Percentiles rank a stretch among this genome's conserved stretches.
These are phyloP conservation scores for Holacanthella duospinosa DNA, from an alignment of 2,888 invertebrate species.

Conservation along the genomic window DNA sequence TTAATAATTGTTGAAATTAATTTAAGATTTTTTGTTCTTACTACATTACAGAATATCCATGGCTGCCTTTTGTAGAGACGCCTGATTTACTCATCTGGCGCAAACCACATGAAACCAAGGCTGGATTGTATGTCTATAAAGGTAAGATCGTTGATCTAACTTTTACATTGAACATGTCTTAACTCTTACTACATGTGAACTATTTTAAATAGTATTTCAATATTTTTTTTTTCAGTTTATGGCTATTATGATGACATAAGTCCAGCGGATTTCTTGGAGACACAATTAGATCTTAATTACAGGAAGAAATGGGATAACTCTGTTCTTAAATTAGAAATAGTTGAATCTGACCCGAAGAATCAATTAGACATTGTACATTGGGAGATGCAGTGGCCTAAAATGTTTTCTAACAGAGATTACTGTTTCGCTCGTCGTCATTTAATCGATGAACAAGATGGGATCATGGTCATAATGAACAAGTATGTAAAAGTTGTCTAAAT, in stretches of 20 bases:
- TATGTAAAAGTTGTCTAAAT: conserved; percentile 7
- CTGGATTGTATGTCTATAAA: conserved; percentile 70
- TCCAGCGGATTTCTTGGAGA: conserved; percentile 67
- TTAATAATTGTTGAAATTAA: neutral
- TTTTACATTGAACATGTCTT: neutral
- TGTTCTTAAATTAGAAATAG: conserved; percentile 58
- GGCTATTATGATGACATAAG: conserved; percentile 67
- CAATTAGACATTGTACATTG: conserved; percentile 70
- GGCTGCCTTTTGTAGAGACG: conserved; percentile 69
- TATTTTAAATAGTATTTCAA: neutral
- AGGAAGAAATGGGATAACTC: conserved; percentile 68
- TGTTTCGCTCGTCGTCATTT: conserved; percentile 62
- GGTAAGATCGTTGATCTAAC: conserved; percentile 40
- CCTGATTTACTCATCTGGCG: conserved; percentile 73
- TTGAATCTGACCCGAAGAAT: conserved; percentile 54
- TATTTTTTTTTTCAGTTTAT: conserved; percentile 51
- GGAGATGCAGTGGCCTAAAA: conserved; percentile 78
- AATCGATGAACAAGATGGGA: conserved; percentile 49
- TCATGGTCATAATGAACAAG: conserved; percentile 52
- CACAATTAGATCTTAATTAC: conserved; percentile 70
- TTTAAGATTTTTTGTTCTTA: neutral
- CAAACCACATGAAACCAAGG: conserved; percentile 50
- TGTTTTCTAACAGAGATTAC: conserved; percentile 78
- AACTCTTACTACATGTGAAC: neutral
- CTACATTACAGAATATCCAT: conserved; percentile 46